Percentiles rank a stretch among this genome's conserved stretches.
phyloP scores from a whole-genome alignment of 2,888 invertebrate species.

The Elgonia sp. region DNA sequence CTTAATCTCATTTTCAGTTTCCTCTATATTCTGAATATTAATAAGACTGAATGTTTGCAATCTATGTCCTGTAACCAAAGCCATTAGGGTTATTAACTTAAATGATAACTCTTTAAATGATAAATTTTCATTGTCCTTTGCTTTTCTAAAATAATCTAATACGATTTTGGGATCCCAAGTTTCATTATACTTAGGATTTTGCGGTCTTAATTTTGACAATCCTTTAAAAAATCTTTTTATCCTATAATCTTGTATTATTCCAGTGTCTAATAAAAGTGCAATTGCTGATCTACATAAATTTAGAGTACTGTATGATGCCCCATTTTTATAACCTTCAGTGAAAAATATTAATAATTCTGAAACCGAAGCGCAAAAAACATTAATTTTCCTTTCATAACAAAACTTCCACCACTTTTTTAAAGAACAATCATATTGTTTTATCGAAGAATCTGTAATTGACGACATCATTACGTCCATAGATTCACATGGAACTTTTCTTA shows the following conservation, averaged over 20 bases:
- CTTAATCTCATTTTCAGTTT: conserved; percentile 15
- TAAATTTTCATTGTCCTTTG: conserved; percentile 9
- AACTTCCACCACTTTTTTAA: conserved; percentile 45
- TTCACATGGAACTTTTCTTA: conserved; percentile 32
- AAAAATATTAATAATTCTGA: conserved; percentile 25
- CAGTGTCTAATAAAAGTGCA: conserved; percentile 32
- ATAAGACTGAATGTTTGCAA: conserved; percentile 52
- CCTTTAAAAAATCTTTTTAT: conserved; percentile 63
- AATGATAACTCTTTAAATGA: conserved; percentile 48
- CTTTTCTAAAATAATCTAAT: conserved; percentile 44
- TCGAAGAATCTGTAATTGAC: conserved; percentile 47
- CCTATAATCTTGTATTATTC: conserved; percentile 39
- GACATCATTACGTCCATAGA: conserved; percentile 45
- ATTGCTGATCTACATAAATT: conserved; percentile 55
- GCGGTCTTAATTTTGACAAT: conserved; percentile 33
- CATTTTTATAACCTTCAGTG: conserved; percentile 9
- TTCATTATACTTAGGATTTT: conserved; percentile 54
- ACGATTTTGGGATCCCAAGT: conserved; percentile 57
- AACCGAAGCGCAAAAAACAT: conserved; percentile 6
- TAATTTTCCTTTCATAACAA: neutral
- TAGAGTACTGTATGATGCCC: conserved; percentile 35
- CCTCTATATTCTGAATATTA: conserved; percentile 50
- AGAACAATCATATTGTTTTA: conserved; percentile 34
- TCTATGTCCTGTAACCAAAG: conserved; percentile 45
- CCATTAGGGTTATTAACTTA: conserved; percentile 52